Conservation (phyloP, 2,797 vertebrate species). For the Phalanger gymnotis region DNA sequence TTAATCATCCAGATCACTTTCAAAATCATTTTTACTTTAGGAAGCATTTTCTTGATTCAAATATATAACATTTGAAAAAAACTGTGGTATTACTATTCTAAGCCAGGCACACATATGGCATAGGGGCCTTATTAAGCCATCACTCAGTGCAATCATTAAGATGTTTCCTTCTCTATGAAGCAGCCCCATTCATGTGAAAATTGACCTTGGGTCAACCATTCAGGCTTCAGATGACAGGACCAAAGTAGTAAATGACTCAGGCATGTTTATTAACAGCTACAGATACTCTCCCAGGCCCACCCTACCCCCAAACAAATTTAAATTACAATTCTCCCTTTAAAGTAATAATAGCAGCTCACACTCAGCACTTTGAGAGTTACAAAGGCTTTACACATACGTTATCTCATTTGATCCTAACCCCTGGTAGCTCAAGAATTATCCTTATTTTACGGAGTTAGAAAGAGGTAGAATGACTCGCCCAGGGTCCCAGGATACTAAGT, state of each 20-base stretch:
- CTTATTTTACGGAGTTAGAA: background rate
- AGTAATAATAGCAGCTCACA: slow-evolving; percentile 8
- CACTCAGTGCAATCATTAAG: slow-evolving; percentile 19
- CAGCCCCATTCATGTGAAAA: slow-evolving; percentile 29
- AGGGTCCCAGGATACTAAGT: background rate
- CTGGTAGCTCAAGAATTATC: background rate
- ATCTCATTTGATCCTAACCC: background rate
- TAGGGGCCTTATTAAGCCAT: slow-evolving; percentile 30
- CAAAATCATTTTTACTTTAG: background rate
- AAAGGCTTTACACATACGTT: background rate
- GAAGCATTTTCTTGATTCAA: slow-evolving; percentile 44
- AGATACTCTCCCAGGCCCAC: background rate
- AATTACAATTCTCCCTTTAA: slow-evolving; percentile 13
- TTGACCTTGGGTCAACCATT: slow-evolving; percentile 38
- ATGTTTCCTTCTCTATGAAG: slow-evolving; percentile 12
- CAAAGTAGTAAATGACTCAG: slow-evolving; percentile 34
- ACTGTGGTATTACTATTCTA: slow-evolving; percentile 18
- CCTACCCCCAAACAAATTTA: slow-evolving; percentile 3
- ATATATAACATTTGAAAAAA: slow-evolving; percentile 30
- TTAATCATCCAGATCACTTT: background rate
- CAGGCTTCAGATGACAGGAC: slow-evolving; percentile 33
- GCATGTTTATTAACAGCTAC: background rate
- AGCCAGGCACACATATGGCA: background rate
- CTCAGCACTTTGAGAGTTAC: background rate
- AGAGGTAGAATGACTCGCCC: background rate